phyloP scores from a whole-genome alignment of 2,113 vertebrate genomes.

The Syngnathoides biaculeatus region DNA sequence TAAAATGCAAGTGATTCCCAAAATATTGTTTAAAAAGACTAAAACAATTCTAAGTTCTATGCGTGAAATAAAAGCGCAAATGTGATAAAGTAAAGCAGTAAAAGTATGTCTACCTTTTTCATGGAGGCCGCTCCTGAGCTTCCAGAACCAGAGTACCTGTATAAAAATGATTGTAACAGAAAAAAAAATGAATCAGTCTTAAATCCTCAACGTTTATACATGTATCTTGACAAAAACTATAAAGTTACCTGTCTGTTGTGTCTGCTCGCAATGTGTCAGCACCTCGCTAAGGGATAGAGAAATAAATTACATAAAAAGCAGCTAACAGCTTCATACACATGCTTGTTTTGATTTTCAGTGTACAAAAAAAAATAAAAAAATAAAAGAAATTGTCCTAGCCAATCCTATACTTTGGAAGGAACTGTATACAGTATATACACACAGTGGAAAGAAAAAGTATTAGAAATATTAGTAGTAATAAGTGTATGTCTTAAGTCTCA shows the following conservation, averaged over 20 bases:
- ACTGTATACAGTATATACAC: too few species aligned
- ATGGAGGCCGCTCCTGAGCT: conserved; percentile 79
- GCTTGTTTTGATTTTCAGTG: too few species aligned
- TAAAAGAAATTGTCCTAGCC: too few species aligned
- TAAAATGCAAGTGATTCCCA: conserved; percentile 15
- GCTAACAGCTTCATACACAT: not conserved
- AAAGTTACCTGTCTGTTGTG: conserved; percentile 63
- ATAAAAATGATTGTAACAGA: not conserved
- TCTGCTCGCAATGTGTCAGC: conserved; percentile 65
- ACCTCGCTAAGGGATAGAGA: conserved; percentile 48
- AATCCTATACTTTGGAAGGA: too few species aligned
- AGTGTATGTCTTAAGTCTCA: too few species aligned
- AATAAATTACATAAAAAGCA: conserved; percentile 4
- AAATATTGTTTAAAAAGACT: conserved; percentile 1
- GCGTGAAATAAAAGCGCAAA: not conserved
- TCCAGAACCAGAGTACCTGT: conserved; percentile 81
- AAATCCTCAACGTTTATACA: conserved; percentile 1
- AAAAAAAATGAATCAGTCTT: not conserved
- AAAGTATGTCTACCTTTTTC: conserved; percentile 77
- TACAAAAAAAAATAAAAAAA: too few species aligned
- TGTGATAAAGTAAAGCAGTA: too few species aligned
- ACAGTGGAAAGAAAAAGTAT: too few species aligned
- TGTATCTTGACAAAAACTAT: conserved; percentile 1
- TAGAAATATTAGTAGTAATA: too few species aligned
- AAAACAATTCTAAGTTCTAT: not conserved